These are phyloP conservation scores for Tetragonula carbonaria DNA, from an alignment of 2,888 invertebrate species.

Conservation along the genomic window DNA sequence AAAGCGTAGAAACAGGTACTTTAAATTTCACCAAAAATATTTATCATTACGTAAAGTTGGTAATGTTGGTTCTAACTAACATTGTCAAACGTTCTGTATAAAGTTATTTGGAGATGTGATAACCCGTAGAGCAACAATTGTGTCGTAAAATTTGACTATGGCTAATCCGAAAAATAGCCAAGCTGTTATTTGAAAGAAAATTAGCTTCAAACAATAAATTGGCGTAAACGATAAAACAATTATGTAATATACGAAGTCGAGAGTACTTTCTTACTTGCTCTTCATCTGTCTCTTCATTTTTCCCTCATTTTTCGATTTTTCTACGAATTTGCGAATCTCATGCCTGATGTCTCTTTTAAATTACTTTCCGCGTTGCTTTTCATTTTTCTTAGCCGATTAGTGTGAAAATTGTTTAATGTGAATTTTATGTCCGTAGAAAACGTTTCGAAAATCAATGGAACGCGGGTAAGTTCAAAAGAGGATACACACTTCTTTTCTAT, in stretches of 20 bases:
- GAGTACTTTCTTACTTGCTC: constrained; percentile 65
- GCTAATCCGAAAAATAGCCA: constrained; percentile 33
- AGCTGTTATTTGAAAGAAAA: constrained; percentile 53
- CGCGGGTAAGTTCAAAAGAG: not conserved
- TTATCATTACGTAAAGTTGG: constrained; percentile 16
- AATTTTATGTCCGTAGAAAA: too few species aligned
- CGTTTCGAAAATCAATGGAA: not conserved
- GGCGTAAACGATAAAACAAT: constrained; percentile 39
- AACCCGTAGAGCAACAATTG: not conserved
- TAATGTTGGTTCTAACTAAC: constrained; percentile 5
- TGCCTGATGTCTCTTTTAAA: not conserved
- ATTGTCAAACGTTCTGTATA: not conserved
- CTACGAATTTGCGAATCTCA: too few species aligned
- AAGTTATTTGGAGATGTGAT: not conserved
- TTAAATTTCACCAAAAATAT: not conserved
- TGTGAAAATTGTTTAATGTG: too few species aligned
- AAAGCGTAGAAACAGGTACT: not conserved
- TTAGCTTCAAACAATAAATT: constrained; percentile 6
- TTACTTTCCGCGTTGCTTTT: not conserved
- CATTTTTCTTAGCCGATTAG: too few species aligned
- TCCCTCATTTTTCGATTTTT: not conserved
- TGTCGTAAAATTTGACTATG: not conserved
- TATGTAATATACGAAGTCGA: constrained; percentile 59
- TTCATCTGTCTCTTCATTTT: constrained; percentile 25
- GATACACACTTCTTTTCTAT: not conserved